phyloP scores from a whole-genome alignment of 2,888 invertebrate species.

The Dolomedes plantarius region DNA sequence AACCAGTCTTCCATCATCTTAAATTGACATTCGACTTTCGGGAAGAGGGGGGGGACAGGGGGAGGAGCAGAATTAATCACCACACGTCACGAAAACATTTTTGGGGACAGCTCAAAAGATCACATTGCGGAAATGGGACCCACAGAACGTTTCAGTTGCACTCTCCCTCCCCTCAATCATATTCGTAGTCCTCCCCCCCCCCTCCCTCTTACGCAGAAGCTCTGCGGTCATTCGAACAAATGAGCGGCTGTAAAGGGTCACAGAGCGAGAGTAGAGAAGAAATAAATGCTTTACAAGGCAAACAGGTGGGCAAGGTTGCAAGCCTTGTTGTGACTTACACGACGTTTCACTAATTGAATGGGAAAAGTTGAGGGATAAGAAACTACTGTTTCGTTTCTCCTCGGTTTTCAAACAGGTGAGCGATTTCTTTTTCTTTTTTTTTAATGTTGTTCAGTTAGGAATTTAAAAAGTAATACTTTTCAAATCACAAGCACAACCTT shows the following conservation, averaged over 20 bases:
- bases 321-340: too few species aligned
- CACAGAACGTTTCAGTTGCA: slow-evolving; percentile 12
- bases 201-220: not conserved
- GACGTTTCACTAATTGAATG: not conserved
- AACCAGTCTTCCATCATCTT: slow-evolving; percentile 61
- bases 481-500: too few species aligned
- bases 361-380: not conserved
- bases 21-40: slow-evolving; percentile 56
- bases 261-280: not conserved
- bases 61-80: slow-evolving; percentile 56
- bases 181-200: not conserved
- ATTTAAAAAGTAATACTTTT: too few species aligned
- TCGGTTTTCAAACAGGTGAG: not conserved
- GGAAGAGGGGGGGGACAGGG: slow-evolving; percentile 1
- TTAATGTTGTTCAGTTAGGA: too few species aligned
- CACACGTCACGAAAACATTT: slow-evolving; percentile 65
- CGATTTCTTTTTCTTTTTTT: too few species aligned
- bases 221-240: slow-evolving; percentile 3
- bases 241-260: slow-evolving; percentile 10
- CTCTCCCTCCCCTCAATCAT: not conserved
- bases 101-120: slow-evolving; percentile 53
- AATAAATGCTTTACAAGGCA: not conserved
- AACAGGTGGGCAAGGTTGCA: slow-evolving; percentile 11
- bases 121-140: slow-evolving; percentile 43
- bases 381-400: not conserved